phyloP scores from a whole-genome alignment of 2,113 vertebrate species.

The Falcunculus frontatus region DNA sequence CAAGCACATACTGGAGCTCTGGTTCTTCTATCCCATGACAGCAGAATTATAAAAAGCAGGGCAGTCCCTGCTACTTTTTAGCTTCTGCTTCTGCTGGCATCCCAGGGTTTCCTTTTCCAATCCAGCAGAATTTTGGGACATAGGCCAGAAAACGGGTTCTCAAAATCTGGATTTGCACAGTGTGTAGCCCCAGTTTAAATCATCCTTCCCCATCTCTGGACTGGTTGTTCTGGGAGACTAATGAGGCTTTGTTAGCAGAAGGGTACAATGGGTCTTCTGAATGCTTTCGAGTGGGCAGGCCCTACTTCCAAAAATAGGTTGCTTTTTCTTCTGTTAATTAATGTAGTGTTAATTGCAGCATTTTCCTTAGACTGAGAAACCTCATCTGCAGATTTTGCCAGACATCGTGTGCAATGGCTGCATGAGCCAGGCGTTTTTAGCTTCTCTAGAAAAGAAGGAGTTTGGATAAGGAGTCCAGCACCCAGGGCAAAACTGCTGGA shows the following conservation, averaged over 20 bases:
- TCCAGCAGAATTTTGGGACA: not conserved
- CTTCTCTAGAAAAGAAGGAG: not conserved
- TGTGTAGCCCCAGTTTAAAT: not conserved
- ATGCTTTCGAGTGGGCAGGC: not conserved
- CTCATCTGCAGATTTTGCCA: slow-evolving; percentile 1
- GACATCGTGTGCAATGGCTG: not conserved
- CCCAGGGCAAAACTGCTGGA: not conserved
- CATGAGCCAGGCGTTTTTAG: not conserved
- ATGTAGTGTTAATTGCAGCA: slow-evolving; percentile 19
- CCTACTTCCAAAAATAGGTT: slow-evolving; percentile 13
- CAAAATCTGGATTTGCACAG: not conserved
- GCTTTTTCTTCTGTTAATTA: slow-evolving; percentile 15
- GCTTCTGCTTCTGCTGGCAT: slow-evolving; percentile 21
- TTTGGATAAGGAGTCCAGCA: not conserved
- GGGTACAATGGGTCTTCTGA: not conserved
- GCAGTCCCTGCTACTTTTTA: slow-evolving; percentile 53
- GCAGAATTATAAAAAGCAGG: slow-evolving; percentile 60
- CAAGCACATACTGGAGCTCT: slow-evolving; percentile 47
- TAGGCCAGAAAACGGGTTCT: not conserved
- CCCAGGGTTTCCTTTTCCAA: not conserved
- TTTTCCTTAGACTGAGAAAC: slow-evolving; percentile 15
- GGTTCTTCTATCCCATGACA: slow-evolving; percentile 57
- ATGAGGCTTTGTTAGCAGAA: not conserved
- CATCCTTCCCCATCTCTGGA: not conserved
- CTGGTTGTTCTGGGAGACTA: not conserved